phyloP scores from a whole-genome alignment of 2,797 vertebrate species.

The Iguana delicatissima region DNA sequence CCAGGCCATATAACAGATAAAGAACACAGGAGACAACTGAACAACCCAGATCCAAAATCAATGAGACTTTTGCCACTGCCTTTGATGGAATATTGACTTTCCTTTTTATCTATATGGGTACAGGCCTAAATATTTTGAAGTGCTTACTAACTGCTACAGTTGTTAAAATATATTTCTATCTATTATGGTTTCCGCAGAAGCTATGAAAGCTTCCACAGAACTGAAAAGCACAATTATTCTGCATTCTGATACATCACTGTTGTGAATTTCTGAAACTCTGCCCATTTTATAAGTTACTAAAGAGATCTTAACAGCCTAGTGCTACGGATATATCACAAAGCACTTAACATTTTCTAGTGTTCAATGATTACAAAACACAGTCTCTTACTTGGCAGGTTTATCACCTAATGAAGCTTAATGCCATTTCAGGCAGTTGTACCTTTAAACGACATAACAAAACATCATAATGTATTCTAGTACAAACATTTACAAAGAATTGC shows the following conservation, averaged over 20 bases:
- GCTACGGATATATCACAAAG: not conserved
- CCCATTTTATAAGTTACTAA: not conserved
- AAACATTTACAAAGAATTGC: too few relatives aligned
- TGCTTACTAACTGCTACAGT: not conserved
- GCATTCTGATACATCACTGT: not conserved
- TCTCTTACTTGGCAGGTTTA: not conserved
- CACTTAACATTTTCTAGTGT: not conserved
- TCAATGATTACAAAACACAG: not conserved
- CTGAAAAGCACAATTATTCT: not conserved
- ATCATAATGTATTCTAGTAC: not conserved
- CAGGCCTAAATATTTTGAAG: not conserved
- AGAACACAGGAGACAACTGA: not conserved
- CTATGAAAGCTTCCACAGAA: not conserved
- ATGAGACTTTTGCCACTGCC: not conserved
- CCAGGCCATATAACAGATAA: not conserved
- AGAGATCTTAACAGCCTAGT: not conserved
- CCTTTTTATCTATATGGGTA: not conserved
- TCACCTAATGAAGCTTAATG: not conserved
- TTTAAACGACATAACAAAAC: not conserved
- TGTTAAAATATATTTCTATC: constrained; percentile 2
- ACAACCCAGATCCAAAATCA: not conserved
- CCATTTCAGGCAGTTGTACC: not conserved
- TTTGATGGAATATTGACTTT: not conserved
- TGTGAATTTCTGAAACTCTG: not conserved
- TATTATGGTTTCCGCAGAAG: not conserved